Conservation (phyloP, 2,797 vertebrate species). For the Danio choprae region DNA sequence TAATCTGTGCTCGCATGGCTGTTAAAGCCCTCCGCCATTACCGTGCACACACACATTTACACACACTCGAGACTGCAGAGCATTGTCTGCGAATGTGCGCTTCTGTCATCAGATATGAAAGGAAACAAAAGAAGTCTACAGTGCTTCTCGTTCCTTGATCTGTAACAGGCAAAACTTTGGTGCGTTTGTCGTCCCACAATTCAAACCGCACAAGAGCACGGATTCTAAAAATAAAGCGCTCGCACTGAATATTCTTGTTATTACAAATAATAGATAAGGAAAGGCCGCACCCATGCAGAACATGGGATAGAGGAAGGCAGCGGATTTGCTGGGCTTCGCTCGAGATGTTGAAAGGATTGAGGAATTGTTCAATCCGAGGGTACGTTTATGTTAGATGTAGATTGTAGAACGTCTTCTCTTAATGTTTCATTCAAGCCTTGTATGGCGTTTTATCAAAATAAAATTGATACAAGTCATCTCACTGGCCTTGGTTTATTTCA, state of each 20-base stretch:
- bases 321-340: not conserved
- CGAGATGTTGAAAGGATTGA: slow-evolving; percentile 8
- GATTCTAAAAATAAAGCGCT: slow-evolving; percentile 33
- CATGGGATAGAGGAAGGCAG: not conserved
- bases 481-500: too few species aligned
- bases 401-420: too few species aligned
- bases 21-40: slow-evolving; percentile 77
- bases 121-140: slow-evolving; percentile 54
- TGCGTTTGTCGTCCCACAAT: slow-evolving; percentile 33
- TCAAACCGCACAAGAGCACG: slow-evolving; percentile 18
- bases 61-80: slow-evolving; percentile 10
- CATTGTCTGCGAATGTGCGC: slow-evolving; percentile 67
- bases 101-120: slow-evolving; percentile 71
- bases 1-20: slow-evolving; percentile 82
- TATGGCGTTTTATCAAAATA: too few species aligned
- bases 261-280: slow-evolving; percentile 42
- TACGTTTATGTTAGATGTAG: too few species aligned
- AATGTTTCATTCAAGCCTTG: too few species aligned
- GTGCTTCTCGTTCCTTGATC: slow-evolving; percentile 49
- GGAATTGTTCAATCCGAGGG: not conserved
- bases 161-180: slow-evolving; percentile 43
- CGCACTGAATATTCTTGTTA: not conserved
- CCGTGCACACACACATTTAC: slow-evolving; percentile 28
- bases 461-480: too few species aligned
- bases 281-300: slow-evolving; percentile 26